These are phyloP conservation scores for Barnardius zonarius DNA, from an alignment of 2,113 vertebrate species.

Conservation along the genomic window DNA sequence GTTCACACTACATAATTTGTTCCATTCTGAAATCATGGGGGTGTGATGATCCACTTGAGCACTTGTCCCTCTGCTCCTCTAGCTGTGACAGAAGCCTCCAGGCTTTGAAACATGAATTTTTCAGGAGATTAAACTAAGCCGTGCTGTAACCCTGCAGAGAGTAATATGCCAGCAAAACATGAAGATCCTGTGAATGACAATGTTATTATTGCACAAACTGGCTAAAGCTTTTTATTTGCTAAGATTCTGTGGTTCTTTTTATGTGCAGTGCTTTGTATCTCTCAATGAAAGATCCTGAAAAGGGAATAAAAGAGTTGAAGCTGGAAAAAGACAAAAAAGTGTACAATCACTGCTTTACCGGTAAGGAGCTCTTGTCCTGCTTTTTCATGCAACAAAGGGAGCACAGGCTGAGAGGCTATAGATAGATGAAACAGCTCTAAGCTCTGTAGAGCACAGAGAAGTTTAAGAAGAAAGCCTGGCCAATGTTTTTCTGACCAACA, in stretches of 20 bases:
- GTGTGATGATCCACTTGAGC: background rate
- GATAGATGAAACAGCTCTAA: background rate
- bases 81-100: background rate
- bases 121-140: background rate
- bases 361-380: slow-evolving; percentile 64
- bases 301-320: slow-evolving; percentile 88
- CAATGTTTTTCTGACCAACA: background rate
- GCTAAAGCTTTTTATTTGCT: background rate
- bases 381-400: background rate
- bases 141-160: background rate
- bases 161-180: background rate
- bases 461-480: background rate
- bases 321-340: slow-evolving; percentile 89
- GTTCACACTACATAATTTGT: background rate
- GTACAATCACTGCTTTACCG: slow-evolving; percentile 95
- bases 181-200: background rate
- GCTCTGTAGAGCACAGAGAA: background rate
- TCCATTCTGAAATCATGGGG: background rate
- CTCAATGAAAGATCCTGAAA: slow-evolving; percentile 88
- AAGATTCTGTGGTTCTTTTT: background rate
- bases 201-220: background rate
- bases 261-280: slow-evolving; percentile 82
- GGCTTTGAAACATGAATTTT: background rate
- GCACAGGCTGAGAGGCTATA: background rate
- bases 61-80: background rate